phyloP scores from a whole-genome alignment of 2,888 invertebrate genomes.

The Norana najaformis region DNA sequence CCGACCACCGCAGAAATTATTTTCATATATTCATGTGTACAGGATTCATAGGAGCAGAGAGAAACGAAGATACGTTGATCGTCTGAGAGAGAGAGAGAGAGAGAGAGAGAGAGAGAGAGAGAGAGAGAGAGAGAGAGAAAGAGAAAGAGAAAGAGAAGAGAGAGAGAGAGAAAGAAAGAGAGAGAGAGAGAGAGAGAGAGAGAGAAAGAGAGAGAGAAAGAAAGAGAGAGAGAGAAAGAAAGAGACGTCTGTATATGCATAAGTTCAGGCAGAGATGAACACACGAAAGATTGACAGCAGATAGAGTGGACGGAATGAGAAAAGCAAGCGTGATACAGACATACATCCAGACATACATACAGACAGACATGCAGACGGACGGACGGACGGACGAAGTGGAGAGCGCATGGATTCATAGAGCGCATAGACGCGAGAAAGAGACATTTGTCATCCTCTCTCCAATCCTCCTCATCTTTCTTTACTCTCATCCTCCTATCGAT shows the following conservation, averaged over 20 bases:
- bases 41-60: too few species aligned
- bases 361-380: neutral
- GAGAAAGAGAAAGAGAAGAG: too few species aligned
- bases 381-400: neutral
- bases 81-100: neutral
- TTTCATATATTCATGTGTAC: neutral
- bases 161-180: too few species aligned
- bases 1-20: neutral
- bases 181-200: too few species aligned
- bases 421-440: neutral
- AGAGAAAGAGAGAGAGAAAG: neutral
- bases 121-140: too few species aligned
- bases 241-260: neutral
- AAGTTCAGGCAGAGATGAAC: neutral
- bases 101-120: neutral
- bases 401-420: neutral
- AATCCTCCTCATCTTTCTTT: neutral
- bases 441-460: neutral
- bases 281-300: neutral
- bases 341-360: neutral
- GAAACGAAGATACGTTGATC: neutral
- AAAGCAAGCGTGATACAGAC: neutral
- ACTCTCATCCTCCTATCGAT: neutral
- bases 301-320: neutral
- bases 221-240: neutral